These are phyloP conservation scores for Kryptolebias ocellatus DNA, from an alignment of 2,797 vertebrate genomes.

Conservation along the genomic window DNA sequence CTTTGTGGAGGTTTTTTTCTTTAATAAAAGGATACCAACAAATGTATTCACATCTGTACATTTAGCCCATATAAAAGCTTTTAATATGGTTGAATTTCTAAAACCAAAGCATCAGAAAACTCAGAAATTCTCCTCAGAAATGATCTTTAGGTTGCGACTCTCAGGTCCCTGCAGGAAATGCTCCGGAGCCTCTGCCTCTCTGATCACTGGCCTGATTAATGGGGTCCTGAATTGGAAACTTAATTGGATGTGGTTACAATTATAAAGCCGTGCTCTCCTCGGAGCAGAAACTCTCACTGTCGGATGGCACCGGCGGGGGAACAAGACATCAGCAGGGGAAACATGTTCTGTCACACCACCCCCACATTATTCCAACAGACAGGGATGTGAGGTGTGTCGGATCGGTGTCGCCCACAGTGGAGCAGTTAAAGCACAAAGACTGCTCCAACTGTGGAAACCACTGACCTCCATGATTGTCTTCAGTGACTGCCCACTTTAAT, in stretches of 20 bases:
- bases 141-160: constrained; percentile 23
- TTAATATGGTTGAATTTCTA: no score
- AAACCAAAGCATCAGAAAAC: constrained; percentile 9
- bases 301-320: constrained; percentile 29
- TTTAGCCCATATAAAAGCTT: no score
- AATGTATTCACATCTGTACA: no score
- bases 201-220: constrained; percentile 78
- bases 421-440: constrained; percentile 39
- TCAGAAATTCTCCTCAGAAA: constrained; percentile 13
- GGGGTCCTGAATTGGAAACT: constrained; percentile 70
- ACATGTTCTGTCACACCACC: constrained; percentile 60
- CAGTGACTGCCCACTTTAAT: constrained; percentile 28
- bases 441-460: constrained; percentile 29
- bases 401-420: constrained; percentile 46
- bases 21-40: no score
- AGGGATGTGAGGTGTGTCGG: constrained; percentile 64
- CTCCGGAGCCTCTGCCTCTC: constrained; percentile 45
- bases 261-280: constrained; percentile 58
- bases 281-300: constrained; percentile 42
- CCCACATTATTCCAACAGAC: constrained; percentile 44
- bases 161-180: constrained; percentile 51
- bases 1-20: no score
- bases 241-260: constrained; percentile 80
- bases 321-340: constrained; percentile 54
- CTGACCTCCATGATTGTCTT: constrained; percentile 44